Base-by-base conservation (phyloP, 64 coral and sea anemone genomes). In the Pocillopora damicornis region DNA sequence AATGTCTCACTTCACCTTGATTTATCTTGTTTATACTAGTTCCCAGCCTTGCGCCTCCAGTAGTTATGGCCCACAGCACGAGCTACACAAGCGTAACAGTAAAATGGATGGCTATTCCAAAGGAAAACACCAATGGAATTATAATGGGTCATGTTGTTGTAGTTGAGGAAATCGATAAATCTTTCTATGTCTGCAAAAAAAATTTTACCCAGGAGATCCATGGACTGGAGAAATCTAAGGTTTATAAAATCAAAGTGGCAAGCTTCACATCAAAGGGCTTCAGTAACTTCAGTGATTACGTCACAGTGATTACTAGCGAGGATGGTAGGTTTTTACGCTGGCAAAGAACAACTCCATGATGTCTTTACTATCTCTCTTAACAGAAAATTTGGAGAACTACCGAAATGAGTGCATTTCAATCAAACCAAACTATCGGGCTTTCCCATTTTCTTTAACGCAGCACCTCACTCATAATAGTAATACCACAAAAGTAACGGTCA, bases 31-130 rank as follows among this genome's bases (percentile, higher is more conserved):
- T 57, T 17, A 13, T 34, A 18, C 6, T 66, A 96, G 94, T 80
- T 35, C 94, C 94, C 15, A 87, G 75, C 73, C 36, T 30, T 6
- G 76, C 94, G 36, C 94, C 94, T 7, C 90, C 71, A 61, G 82
- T 87, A 26, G 66, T 96, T 15, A 61, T 79, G 1, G 94, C 69
- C 8, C 73, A 89, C 61, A 80, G 80, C 61, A 76, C 91, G 23
- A 96, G 82, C 58, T 93, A 83, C 26, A 90, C 90, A 56, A 90
- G 81, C 37, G 26, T 96, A 2, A 58, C 61, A n/a, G 83, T 96
- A 9, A 57, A 88, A 12, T 96, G 94, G 94, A 57, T 62, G 62
- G 79, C 57, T 59, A 89, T 96, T 15, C 73, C 88, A 37, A 18
- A 58, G 37, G 17, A 37, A 8, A 58, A 79, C 30, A 73, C 16